Percentiles rank a stretch among this genome's conserved stretches.
phyloP scores from a whole-genome alignment of 2,113 vertebrate genomes.

The Actenoides lindsayi region DNA sequence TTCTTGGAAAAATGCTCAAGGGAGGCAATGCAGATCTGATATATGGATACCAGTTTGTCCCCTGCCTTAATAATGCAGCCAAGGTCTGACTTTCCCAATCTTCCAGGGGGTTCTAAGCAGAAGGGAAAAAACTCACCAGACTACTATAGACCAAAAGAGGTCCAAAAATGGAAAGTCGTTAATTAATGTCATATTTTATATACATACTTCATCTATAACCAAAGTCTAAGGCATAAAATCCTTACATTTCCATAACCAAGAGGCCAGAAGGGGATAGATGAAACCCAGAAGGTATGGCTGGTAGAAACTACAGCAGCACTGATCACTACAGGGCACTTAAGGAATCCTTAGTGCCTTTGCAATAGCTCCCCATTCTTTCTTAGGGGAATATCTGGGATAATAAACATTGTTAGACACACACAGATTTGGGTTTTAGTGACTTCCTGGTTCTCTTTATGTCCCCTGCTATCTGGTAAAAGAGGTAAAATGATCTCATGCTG shows the following conservation, averaged over 20 bases:
- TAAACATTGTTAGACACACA: neutral
- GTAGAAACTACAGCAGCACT: neutral
- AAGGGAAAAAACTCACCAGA: neutral
- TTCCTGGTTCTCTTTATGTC: neutral
- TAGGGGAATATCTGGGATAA: neutral
- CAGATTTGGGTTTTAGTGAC: neutral
- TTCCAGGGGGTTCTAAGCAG: neutral
- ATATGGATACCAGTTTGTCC: conserved; percentile 23
- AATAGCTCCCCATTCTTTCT: neutral
- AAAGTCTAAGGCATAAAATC: neutral
- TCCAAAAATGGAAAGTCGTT: neutral
- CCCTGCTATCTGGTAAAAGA: neutral
- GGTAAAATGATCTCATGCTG: neutral
- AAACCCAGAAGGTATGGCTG: neutral
- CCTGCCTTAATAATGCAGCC: conserved; percentile 6
- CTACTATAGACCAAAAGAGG: neutral
- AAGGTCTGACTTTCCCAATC: conserved; percentile 12
- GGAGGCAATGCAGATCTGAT: neutral
- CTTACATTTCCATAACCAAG: neutral
- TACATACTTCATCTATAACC: neutral
- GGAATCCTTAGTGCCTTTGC: neutral
- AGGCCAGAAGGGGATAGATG: neutral
- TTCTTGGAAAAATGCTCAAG: conserved; percentile 28
- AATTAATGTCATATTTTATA: conserved; percentile 13
- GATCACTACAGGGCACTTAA: neutral